Evolutionary conservation across 2,888 invertebrate species (phyloP).

Genomic region (Drosophila glabriapex): DNA sequence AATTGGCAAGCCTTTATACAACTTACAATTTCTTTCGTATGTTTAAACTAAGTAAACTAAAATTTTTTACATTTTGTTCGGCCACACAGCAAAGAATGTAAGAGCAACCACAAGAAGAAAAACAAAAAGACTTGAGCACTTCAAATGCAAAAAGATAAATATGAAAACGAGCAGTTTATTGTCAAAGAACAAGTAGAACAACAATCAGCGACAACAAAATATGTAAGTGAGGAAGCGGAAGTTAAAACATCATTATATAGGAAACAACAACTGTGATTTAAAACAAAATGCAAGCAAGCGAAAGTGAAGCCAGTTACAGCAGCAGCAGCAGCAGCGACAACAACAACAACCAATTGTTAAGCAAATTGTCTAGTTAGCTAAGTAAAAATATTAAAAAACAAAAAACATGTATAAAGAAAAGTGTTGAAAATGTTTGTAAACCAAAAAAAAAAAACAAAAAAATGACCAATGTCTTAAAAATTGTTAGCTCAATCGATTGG

Average conservation of each 20-base stretch:
- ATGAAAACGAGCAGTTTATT: constrained; percentile 40
- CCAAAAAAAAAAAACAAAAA: constrained; percentile 38
- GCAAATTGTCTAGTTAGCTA: constrained; percentile 80
- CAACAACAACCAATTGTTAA: constrained; percentile 68
- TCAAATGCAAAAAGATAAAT: constrained; percentile 49
- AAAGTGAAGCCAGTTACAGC: constrained; percentile 56
- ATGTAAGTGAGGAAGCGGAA: constrained; percentile 24
- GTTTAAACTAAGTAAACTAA: constrained; percentile 45
- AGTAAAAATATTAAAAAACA: constrained; percentile 50
- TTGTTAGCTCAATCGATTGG: constrained; percentile 71
- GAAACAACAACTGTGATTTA: constrained; percentile 80
- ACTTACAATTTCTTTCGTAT: constrained; percentile 51
- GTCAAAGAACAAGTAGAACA: constrained; percentile 30
- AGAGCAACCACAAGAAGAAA: constrained; percentile 14
- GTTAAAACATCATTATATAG: constrained; percentile 76
- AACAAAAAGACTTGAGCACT: constrained; percentile 79
- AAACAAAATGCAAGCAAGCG: constrained; percentile 55
- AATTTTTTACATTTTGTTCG: constrained; percentile 52
- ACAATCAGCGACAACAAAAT: constrained; percentile 38
- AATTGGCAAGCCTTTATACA: constrained; percentile 68
- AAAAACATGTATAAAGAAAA: constrained; percentile 38
- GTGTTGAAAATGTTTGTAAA: constrained; percentile 63
- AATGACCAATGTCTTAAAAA: constrained; percentile 71
- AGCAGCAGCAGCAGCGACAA: constrained; percentile 44
- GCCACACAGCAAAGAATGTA: constrained; percentile 43